Evolutionary conservation across 2,888 invertebrate species (phyloP), one percentile per base, ranked within the genome.

Genomic region (Scaptomyza parva): DNA sequence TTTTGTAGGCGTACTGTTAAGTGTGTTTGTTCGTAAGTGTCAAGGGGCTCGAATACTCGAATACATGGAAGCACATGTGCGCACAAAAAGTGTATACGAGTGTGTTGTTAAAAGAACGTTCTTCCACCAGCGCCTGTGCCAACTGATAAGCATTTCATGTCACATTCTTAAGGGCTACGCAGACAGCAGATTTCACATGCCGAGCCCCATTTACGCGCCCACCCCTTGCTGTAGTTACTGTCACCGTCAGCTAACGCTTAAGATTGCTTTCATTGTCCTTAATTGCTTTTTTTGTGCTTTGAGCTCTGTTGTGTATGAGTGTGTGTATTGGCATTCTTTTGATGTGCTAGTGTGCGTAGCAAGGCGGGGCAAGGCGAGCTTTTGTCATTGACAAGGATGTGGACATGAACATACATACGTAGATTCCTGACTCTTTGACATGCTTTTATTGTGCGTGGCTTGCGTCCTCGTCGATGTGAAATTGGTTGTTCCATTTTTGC

Each of bases 251-350:
- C 76, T 67, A 71, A 79, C 83, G 83, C 86, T 90, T 90, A 91
- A 90, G 90, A 90, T 90, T 89, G 89, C 90, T 90, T 90, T 90
- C 90, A 90, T 89, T 83, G 90, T 90, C 78, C 90, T 91, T 91
- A 91, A 91, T 91, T 91, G 90, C 90, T 90, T 90, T 91, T 89
- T 90, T 90, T 45, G 33, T 33, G 33, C n/a, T 44, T 77, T 73
- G 54, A 61, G 54, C 72, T 52, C 24, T 47, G 41, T 44, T 50
- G 39, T 51, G 48, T 47, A 44, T 60, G 52, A 30, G 67, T 62
- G 50, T 57, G 50, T 63, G 60, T 52, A 40, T 44, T 55, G 61
- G 55, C 73, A 74, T 72, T 75, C 72, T 84, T 81, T 85, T 83
- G 85, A 84, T 81, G 84, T 85, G 76, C 47, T 45, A 37, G 67